Evolutionary conservation across 2,797 vertebrate genomes (phyloP).

Genomic region (Tokudaia muenninki): DNA sequence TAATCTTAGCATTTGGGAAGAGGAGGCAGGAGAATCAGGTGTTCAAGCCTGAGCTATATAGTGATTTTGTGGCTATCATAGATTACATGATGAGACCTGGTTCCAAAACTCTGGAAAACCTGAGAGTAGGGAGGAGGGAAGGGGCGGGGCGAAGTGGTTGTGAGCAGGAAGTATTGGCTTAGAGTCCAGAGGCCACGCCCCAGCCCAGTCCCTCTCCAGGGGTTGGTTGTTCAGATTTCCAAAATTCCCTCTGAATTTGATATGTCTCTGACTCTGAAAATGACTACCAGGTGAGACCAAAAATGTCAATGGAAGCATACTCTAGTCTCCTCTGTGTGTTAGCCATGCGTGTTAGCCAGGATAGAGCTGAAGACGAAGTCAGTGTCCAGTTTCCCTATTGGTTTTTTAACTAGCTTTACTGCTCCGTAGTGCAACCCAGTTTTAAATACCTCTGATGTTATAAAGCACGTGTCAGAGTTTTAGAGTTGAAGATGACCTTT

Average conservation of each 20-base stretch:
- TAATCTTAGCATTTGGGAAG: neutral
- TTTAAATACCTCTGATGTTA: neutral
- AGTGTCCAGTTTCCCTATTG: neutral
- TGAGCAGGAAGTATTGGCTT: neutral
- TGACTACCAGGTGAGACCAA: neutral
- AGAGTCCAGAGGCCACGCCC: neutral
- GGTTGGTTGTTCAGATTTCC: neutral
- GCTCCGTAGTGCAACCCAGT: neutral
- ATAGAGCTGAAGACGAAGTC: too few species aligned
- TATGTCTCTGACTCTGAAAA: neutral
- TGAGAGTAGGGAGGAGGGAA: neutral
- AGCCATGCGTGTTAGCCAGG: neutral
- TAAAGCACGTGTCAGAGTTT: neutral
- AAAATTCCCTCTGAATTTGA: neutral
- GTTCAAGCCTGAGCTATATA: neutral
- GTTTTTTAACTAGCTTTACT: neutral
- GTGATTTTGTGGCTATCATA: neutral
- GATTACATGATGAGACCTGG: neutral
- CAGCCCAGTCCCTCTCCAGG: too few species aligned
- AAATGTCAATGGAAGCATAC: neutral
- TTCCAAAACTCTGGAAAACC: neutral
- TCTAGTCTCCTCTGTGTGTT: neutral
- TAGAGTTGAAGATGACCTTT: neutral
- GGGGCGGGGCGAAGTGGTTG: too few species aligned
- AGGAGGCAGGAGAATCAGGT: neutral